Evolutionary conservation across 2,113 vertebrate species (phyloP).

Genomic region (Cebidichthys violaceus): DNA sequence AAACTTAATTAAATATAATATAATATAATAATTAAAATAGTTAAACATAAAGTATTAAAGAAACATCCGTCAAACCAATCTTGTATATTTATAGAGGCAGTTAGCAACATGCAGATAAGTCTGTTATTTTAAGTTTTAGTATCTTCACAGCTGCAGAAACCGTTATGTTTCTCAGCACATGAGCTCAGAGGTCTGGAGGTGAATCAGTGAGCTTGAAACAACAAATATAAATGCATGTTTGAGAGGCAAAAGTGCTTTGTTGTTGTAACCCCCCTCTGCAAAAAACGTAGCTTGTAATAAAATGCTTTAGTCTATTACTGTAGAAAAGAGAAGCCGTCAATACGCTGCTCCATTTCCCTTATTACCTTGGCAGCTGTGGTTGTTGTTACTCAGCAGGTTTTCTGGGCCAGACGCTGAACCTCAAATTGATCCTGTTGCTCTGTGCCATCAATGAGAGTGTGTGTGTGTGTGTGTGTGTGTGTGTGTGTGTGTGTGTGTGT

Average conservation of each 20-base stretch:
- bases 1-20: too few relatives aligned
- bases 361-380: background rate
- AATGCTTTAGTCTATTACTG: background rate
- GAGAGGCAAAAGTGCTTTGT: background rate
- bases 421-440: background rate
- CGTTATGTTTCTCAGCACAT: background rate
- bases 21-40: too few relatives aligned
- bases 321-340: background rate
- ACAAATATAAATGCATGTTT: background rate
- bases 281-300: background rate
- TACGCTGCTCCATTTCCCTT: background rate
- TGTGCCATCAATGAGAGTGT: background rate
- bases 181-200: background rate
- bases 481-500: background rate
- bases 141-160: background rate
- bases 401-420: slow-evolving; percentile 1
- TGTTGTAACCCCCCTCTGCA: background rate
- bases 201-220: background rate
- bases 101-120: background rate
- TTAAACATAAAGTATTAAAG: too few relatives aligned
- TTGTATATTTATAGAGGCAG: background rate
- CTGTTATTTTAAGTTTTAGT: background rate
- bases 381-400: slow-evolving; percentile 4
- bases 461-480: background rate
- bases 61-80: too few relatives aligned